Evolutionary conservation across 2,888 invertebrate species (phyloP).

Genomic region (Cephus spinipes): DNA sequence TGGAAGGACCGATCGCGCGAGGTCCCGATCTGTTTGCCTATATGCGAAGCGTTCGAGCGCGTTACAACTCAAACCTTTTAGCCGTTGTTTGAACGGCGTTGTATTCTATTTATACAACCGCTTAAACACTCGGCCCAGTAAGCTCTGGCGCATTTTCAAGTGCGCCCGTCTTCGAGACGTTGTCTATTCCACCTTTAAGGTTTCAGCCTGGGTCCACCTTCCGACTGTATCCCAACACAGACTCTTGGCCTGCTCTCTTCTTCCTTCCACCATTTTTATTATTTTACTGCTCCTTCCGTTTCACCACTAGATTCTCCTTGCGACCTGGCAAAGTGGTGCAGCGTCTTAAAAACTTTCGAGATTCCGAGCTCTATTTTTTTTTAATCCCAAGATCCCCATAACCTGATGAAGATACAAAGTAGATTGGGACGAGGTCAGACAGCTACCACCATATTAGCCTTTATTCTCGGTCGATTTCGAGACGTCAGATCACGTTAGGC

Average conservation of each 20-base stretch:
- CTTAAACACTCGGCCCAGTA: conserved; percentile 59
- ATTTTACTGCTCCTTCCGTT: not conserved
- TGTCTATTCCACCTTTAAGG: not conserved
- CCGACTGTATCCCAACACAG: not conserved
- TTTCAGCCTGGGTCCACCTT: not conserved
- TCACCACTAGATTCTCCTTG: not conserved
- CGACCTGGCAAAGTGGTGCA: too few relatives aligned
- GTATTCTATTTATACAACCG: conserved; percentile 64
- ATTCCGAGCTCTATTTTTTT: not conserved
- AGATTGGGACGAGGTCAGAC: not conserved
- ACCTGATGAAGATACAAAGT: not conserved
- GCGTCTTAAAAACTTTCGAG: too few relatives aligned
- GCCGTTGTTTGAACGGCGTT: conserved; percentile 62
- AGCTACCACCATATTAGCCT: not conserved
- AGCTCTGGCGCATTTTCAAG: conserved; percentile 21
- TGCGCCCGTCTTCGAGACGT: not conserved
- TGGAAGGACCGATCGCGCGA: conserved; percentile 38
- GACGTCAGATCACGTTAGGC: conserved; percentile 37
- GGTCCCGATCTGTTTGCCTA: conserved; percentile 57
- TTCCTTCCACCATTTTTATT: not conserved
- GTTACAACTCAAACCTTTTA: conserved; percentile 66
- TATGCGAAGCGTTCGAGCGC: conserved; percentile 59
- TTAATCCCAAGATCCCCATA: not conserved
- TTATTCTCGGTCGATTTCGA: not conserved
- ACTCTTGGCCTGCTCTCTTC: not conserved